These are phyloP conservation scores for Eulithis prunata DNA, from an alignment of 2,888 invertebrate species.

Conservation along the genomic window DNA sequence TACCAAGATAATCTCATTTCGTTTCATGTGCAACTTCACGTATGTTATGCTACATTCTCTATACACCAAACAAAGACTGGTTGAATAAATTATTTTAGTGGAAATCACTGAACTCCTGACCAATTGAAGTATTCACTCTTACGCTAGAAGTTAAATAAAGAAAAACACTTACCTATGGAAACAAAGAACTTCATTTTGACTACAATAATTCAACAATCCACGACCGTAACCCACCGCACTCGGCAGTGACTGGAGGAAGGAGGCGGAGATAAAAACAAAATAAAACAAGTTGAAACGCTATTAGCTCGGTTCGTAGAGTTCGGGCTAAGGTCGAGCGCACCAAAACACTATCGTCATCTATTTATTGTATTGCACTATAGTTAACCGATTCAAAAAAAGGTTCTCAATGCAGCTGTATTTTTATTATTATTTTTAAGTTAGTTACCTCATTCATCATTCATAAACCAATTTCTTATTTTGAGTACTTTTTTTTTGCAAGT, in stretches of 20 bases:
- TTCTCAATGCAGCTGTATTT: too few relatives aligned
- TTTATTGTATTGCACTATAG: too few relatives aligned
- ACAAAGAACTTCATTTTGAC: conserved; percentile 37
- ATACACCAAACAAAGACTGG: neutral
- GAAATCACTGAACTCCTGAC: neutral
- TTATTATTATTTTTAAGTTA: too few relatives aligned
- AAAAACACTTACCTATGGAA: conserved; percentile 36
- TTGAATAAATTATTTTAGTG: neutral
- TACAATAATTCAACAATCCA: conserved; percentile 3
- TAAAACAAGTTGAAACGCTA: conserved; percentile 3
- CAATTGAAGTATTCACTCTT: neutral
- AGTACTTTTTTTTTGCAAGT: too few relatives aligned
- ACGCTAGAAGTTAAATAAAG: neutral
- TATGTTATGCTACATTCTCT: neutral
- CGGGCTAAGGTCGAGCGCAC: neutral
- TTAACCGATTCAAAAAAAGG: too few relatives aligned
- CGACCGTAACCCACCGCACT: conserved; percentile 8
- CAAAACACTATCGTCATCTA: neutral
- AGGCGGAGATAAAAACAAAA: conserved; percentile 12
- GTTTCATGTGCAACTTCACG: neutral
- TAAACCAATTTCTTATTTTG: too few relatives aligned
- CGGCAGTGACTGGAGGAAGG: conserved; percentile 14
- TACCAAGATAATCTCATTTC: neutral
- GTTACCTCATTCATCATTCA: too few relatives aligned
- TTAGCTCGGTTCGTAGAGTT: neutral